Percentiles rank a stretch among this genome's conserved stretches.
phyloP scores from a whole-genome alignment of 2,113 vertebrate genomes.

The Sapajus apella region DNA sequence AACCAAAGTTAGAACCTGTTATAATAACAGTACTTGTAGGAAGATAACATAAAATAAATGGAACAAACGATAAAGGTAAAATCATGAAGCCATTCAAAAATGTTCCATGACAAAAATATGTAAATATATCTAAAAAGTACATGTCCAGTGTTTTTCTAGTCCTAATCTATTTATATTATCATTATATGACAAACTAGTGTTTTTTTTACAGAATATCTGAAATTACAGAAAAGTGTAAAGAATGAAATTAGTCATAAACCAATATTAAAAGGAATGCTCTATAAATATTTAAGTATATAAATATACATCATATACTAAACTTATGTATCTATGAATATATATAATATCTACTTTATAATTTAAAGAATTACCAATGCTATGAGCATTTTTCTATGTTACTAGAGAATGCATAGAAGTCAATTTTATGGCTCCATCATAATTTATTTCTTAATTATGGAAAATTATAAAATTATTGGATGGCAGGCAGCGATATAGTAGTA shows the following conservation, averaged over 20 bases:
- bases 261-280: neutral
- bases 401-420: neutral
- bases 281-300: neutral
- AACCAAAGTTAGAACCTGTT: neutral
- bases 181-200: neutral
- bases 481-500: neutral
- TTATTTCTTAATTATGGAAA: constrained; percentile 30
- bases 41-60: neutral
- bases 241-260: neutral
- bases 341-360: neutral
- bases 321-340: neutral
- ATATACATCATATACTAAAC: neutral
- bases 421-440: neutral
- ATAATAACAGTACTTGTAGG: neutral
- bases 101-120: neutral
- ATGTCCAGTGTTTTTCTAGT: neutral
- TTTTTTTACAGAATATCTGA: neutral
- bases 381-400: neutral
- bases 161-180: neutral
- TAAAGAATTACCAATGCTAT: neutral
- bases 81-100: neutral
- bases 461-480: neutral
- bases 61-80: neutral
- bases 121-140: neutral
- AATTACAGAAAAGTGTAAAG: neutral